Conservation (phyloP, 92 coral and sea anemone genomes). For the Zoanthus solanderi region DNA sequence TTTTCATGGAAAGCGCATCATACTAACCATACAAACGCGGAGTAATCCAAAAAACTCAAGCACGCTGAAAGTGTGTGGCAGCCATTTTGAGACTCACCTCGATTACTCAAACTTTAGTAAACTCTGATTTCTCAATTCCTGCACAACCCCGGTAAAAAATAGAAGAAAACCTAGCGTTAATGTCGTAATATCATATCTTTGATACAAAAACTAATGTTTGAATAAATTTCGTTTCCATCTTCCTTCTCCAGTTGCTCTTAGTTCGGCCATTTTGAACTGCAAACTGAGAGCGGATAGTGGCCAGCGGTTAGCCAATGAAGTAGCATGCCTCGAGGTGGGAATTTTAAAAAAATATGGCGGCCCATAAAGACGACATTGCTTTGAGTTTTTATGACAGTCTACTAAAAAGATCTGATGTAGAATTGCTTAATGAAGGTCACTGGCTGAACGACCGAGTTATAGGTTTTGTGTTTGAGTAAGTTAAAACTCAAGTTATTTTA, state of each 20-base stretch:
- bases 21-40: not conserved
- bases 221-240: not conserved
- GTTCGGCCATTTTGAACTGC: constrained; percentile 59
- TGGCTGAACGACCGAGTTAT: constrained; percentile 95
- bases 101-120: constrained; percentile 24
- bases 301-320: constrained; percentile 60
- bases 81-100: constrained; percentile 56
- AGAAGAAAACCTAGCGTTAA: constrained; percentile 7
- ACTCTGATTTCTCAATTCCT: constrained; percentile 16
- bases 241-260: constrained; percentile 33
- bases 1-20: not conserved
- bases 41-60: constrained; percentile 27
- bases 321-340: constrained; percentile 40
- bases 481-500: not conserved
- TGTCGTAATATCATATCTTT: constrained; percentile 22
- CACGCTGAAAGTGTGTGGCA: constrained; percentile 54
- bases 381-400: constrained; percentile 94
- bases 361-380: constrained; percentile 65
- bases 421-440: constrained; percentile 82
- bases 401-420: constrained; percentile 83
- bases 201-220: constrained; percentile 6
- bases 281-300: constrained; percentile 22
- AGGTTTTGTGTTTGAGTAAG: constrained; percentile 97
- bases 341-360: constrained; percentile 71
- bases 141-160: constrained; percentile 17